Evolutionary conservation across 2,113 vertebrate species (phyloP), one percentile per base, ranked within the genome.

Genomic region (Coturnix japonica): DNA sequence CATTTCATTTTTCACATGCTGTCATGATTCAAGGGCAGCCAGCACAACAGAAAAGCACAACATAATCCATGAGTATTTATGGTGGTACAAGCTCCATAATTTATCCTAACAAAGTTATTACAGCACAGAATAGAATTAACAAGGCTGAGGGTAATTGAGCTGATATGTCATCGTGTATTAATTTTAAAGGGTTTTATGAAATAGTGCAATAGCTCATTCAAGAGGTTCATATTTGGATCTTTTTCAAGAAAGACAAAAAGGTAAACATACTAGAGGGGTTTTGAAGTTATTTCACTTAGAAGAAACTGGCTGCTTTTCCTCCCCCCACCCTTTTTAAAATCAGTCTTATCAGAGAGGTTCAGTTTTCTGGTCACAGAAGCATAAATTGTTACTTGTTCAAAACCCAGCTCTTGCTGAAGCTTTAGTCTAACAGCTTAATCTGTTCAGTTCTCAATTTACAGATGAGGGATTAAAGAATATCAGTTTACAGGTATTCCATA

Each of bases 71-170:
- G 16, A 16, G 20, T 95, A 95, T 95, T 97, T 96, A 94, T 56
- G 70, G 43, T 84, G 81, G 39, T 70, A 94, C 89, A 94, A 43
- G 64, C 56, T 96, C 94, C 66, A 57, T 87, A 95, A 96, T 93
- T 93, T 93, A 91, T 96, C 71, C 71, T 94, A 94, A 94, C 93
- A 95, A 97, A 97, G 95, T 84, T 87, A 96, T 77, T 95, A 91
- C 26, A 85, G 74, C 83, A 93, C 47, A 82, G 43, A 94, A 91
- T 9, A 60, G 33, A 95, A 96, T 95, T 94, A 97, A 96, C 16
- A 70, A 94, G 74, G 65, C 76, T 90, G 80, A 96, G 86, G 49
- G 35, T 93, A 98, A 97, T 51, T 95, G 90, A 96, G 76, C 64
- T 80, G 67, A 90, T 96, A 92, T 66, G 25, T 44, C 53, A 83